phyloP scores from a whole-genome alignment of 2,113 vertebrate genomes.

The Sylvietta virens region DNA sequence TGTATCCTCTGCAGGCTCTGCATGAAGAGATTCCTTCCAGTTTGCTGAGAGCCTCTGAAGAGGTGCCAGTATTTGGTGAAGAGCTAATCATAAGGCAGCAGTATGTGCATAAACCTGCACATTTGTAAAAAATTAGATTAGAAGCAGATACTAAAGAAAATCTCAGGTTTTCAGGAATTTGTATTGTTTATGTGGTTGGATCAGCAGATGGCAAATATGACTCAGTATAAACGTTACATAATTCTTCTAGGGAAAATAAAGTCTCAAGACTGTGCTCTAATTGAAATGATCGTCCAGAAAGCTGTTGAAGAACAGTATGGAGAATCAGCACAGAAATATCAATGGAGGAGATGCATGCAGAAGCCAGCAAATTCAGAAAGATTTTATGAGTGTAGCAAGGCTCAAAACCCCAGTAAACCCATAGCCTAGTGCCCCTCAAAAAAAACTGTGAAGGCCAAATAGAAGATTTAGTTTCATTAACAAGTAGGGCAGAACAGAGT shows the following conservation, averaged over 20 bases:
- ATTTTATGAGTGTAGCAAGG: background rate
- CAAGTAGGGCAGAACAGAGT: background rate
- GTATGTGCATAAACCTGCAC: background rate
- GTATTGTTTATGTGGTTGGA: conserved; percentile 38
- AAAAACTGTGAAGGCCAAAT: background rate
- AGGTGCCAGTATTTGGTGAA: background rate
- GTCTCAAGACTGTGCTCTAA: conserved; percentile 31
- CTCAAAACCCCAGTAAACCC: background rate
- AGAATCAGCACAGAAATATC: background rate
- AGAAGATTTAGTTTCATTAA: background rate
- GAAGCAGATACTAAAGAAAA: background rate
- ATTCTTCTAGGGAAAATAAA: conserved; percentile 52
- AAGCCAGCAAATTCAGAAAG: background rate
- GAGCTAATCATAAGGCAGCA: background rate
- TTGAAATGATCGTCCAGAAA: conserved; percentile 36
- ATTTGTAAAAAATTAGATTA: background rate
- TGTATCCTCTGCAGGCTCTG: background rate
- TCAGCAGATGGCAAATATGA: conserved; percentile 64
- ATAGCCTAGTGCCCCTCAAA: background rate
- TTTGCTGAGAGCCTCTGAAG: background rate
- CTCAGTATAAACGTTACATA: conserved; percentile 45
- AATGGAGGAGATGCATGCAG: background rate
- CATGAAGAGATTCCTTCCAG: background rate
- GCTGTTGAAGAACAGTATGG: background rate
- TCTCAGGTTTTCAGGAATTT: conserved; percentile 13